Evolutionary conservation across 2,113 vertebrate genomes (phyloP).

Genomic region (Corvus moneduloides): DNA sequence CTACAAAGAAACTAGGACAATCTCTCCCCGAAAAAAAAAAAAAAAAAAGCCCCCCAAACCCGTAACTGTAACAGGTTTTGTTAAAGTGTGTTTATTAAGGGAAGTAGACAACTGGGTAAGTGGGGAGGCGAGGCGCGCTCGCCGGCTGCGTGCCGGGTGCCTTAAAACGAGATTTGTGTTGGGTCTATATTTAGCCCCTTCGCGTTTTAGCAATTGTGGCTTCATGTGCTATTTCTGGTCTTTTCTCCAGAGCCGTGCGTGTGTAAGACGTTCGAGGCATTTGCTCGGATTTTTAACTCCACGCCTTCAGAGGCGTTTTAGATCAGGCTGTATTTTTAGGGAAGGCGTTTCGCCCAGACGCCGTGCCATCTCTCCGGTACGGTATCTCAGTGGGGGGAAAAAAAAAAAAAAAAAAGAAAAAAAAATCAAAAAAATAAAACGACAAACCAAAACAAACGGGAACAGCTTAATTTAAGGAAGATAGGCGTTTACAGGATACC

Average conservation of each 20-base stretch:
- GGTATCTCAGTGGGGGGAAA: too few species aligned
- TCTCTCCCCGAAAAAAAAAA: background rate
- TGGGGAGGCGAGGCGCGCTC: constrained; percentile 24
- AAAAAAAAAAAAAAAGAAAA: background rate
- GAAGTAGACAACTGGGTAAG: constrained; percentile 59
- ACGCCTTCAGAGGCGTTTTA: constrained; percentile 68
- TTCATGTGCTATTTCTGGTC: constrained; percentile 76
- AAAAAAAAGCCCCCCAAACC: background rate
- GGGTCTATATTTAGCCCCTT: constrained; percentile 74
- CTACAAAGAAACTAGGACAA: constrained; percentile 74
- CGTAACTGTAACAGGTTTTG: constrained; percentile 34
- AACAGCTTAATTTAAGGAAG: background rate
- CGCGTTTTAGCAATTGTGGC: constrained; percentile 72
- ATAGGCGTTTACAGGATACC: background rate
- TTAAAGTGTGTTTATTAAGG: constrained; percentile 10
- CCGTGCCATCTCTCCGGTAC: constrained; percentile 6
- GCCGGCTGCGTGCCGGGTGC: constrained; percentile 54
- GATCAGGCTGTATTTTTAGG: constrained; percentile 72
- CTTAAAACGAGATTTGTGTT: constrained; percentile 62
- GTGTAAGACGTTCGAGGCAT: constrained; percentile 67
- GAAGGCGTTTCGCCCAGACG: constrained; percentile 50
- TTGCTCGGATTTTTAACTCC: constrained; percentile 70
- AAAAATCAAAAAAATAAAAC: background rate
- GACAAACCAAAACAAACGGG: background rate
- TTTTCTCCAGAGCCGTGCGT: constrained; percentile 66